Conservation (phyloP, 2,797 vertebrate genomes). For the Manis javanica region DNA sequence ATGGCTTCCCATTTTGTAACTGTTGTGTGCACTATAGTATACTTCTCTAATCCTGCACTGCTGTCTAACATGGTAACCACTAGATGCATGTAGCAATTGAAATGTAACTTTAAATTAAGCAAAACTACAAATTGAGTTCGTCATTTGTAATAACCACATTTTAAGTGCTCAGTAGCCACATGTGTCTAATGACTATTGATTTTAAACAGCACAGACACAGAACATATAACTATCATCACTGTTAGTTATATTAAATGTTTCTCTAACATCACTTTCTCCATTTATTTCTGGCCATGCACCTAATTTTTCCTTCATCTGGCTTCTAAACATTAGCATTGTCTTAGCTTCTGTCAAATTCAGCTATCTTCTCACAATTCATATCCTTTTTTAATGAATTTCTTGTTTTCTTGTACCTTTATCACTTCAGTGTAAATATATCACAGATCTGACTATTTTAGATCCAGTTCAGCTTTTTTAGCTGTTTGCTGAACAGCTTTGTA, state of each 20-base stretch:
- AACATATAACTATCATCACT: slow-evolving; percentile 5
- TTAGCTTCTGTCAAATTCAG: not conserved
- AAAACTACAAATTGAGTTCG: not conserved
- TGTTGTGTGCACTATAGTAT: not conserved
- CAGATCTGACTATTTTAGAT: slow-evolving; percentile 5
- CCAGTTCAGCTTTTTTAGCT: not conserved
- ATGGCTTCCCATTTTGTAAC: slow-evolving; percentile 29
- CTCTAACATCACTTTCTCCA: not conserved
- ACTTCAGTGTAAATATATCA: not conserved
- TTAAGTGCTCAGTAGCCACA: not conserved
- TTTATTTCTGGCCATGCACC: not conserved
- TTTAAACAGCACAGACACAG: slow-evolving; percentile 20
- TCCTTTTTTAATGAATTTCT: not conserved
- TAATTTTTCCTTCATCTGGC: not conserved
- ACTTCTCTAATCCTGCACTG: slow-evolving; percentile 23
- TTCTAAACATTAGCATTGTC: slow-evolving; percentile 12
- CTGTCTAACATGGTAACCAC: not conserved
- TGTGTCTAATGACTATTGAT: not conserved
- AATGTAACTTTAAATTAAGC: slow-evolving; percentile 35
- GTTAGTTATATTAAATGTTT: slow-evolving; percentile 41
- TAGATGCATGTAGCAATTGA: slow-evolving; percentile 5
- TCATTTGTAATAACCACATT: slow-evolving; percentile 17
- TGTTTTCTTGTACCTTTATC: slow-evolving; percentile 27
- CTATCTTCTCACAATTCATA: not conserved
- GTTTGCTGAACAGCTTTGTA: not conserved